Evolutionary conservation across 2,113 vertebrate genomes (phyloP), one percentile per base, ranked within the genome.

Genomic region (Neotoma lepida): DNA sequence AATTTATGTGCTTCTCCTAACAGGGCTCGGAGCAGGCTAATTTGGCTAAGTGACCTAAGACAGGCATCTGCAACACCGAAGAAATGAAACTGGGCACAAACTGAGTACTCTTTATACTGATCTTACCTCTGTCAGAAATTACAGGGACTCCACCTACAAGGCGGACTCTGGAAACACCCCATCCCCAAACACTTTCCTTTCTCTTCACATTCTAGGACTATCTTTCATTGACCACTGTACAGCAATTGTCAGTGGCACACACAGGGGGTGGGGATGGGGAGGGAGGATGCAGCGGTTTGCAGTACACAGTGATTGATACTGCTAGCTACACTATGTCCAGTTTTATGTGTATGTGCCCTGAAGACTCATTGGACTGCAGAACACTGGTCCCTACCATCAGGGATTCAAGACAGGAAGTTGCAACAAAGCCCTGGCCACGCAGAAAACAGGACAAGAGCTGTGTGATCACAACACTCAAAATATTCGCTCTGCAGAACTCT

Each of bases 1-100:
- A 17, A 41, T 95, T 91, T 87, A 89, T 91, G 96, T 81, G 93
- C 71, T 88, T 88, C 35, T 56, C 14, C 33, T 71, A 66, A 58
- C 46, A 26, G 39, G 58, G 70, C 46, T 86, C 61, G 80, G 54
- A 76, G 26, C 56, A 76, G 39, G 70, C 70, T 66, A 28, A 90
- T 71, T 26, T 63, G 76, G n/a, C 33, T 63, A 90, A 73, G 77
- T 80, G 51, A 56, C 61, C 18, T 44, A 92, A 81, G 81, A 63
- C 81, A 9, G 30, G 35, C 64, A 73, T 80, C 76, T 71, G 10
- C 94, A 95, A 49, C 46, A 63, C 30, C 20, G 4, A 80, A 56
- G 46, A 94, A 61, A 58, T 14, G 17, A 73, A 85, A 90, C 76
- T 8, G 54, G 58, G 41, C 28, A 68, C 74, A 89, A 77, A 63